Conservation (phyloP, 2,113 vertebrate species). For the Ptilonorhynchus violaceus region DNA sequence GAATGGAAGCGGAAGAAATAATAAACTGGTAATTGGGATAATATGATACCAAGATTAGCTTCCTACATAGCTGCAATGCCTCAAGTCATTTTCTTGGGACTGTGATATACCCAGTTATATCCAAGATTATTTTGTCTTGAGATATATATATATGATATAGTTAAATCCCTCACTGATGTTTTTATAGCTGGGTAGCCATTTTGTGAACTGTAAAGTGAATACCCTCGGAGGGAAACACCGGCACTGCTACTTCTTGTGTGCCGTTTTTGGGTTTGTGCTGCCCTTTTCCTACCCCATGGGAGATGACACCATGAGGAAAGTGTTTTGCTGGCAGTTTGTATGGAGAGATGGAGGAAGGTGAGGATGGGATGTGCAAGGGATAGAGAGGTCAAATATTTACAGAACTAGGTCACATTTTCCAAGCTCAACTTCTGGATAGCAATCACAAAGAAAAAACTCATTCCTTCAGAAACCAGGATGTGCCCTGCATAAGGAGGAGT, state of each 20-base stretch:
- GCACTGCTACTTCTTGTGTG: neutral
- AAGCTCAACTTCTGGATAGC: neutral
- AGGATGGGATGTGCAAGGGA: neutral
- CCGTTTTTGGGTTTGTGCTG: neutral
- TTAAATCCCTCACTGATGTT: neutral
- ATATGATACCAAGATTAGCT: neutral
- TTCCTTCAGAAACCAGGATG: neutral
- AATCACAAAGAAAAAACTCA: neutral
- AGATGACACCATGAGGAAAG: neutral
- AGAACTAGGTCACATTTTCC: constrained; percentile 1
- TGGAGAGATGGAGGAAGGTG: neutral
- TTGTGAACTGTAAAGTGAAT: neutral
- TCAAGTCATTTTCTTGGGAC: neutral
- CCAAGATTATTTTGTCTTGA: neutral
- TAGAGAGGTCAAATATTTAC: constrained; percentile 30
- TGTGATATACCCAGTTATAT: neutral
- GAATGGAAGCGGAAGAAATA: neutral
- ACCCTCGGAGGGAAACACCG: neutral
- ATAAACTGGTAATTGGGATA: neutral
- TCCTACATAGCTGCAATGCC: neutral
- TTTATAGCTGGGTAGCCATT: constrained; percentile 6
- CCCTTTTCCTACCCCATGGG: neutral
- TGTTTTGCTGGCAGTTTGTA: neutral
- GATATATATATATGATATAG: neutral
- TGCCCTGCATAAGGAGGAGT: neutral